Evolutionary conservation across 2,113 vertebrate genomes (phyloP).

Genomic region (Ibidorhyncha struthersii): DNA sequence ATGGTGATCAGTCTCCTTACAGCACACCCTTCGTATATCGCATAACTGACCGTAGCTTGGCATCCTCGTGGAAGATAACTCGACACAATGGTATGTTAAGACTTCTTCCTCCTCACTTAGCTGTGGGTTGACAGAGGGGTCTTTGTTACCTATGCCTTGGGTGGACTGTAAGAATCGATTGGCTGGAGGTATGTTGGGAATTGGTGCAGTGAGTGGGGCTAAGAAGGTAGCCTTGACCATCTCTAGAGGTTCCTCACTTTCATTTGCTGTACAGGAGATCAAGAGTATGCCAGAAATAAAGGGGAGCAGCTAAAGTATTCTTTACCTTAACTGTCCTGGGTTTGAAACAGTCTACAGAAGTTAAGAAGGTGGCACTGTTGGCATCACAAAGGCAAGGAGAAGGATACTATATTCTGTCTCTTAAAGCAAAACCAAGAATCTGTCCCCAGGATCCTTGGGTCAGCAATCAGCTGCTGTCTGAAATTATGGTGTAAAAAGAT

Average conservation of each 20-base stretch:
- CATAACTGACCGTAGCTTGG: slow-evolving; percentile 27
- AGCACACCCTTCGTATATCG: slow-evolving; percentile 79
- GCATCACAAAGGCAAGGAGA: not conserved
- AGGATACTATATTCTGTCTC: not conserved
- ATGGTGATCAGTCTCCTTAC: slow-evolving; percentile 73
- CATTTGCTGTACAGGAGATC: not conserved
- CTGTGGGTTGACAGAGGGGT: not conserved
- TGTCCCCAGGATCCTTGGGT: not conserved
- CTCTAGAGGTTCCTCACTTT: not conserved
- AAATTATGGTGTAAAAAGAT: not conserved
- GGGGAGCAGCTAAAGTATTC: not conserved
- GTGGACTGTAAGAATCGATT: not conserved
- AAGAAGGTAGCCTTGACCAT: not conserved
- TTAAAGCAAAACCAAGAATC: not conserved
- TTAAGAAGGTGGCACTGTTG: not conserved
- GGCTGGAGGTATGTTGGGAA: not conserved
- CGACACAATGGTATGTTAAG: slow-evolving; percentile 72
- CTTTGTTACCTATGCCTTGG: not conserved
- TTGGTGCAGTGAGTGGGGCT: not conserved
- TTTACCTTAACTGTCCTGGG: not conserved
- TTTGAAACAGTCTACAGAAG: not conserved
- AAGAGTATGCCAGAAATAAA: not conserved
- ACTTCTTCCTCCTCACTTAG: not conserved
- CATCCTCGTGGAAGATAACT: slow-evolving; percentile 72
- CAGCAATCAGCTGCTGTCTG: not conserved